Evolutionary conservation across 2,888 invertebrate genomes (phyloP), one percentile per base, ranked within the genome.

Genomic region (Lydus trimaculatus): DNA sequence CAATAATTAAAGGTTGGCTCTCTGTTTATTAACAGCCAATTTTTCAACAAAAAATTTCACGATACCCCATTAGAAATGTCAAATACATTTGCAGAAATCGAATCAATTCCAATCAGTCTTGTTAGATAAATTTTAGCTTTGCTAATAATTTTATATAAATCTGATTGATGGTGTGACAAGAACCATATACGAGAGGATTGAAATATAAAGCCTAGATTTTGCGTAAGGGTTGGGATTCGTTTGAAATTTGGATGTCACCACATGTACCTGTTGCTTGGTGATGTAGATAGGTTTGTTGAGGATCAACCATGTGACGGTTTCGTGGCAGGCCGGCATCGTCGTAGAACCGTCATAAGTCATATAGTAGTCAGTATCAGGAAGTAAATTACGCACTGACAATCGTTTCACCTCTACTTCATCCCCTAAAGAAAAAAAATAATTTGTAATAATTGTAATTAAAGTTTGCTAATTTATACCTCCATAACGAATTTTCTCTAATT

Each of bases 321-420:
- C 99, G 86, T 97, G 94, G 88, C 99, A 99, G 73, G 97, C 96
- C 3, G 99, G 99, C 85, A 96, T 95, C 65, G 98, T 98, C 68
- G 96, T 94, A 58, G 98, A 98, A 62, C 98, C 99, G 81, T 98
- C 97, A 86, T 98, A 99, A 64, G 99, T 99, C 93, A 99, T 96
- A 87, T 97, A 99, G 87, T 96, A 94, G 83, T 95, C 93, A 60
- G 97, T 98, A 79, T 95, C 94, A 6, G 99, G 98, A 72, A 99
- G 87, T 67, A 99, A 89, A 31, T 95, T 95, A 64, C 94, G 90
- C 64, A 98, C 93, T 59, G 95, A 95, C 78, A 98, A 87, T 79
- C 93, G 90, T 84, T 93, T 93, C 73, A 98, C 91, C 73, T 93
- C 92, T 85, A 93, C 92, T 85, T 93, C 92, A 74, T 95, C 93